phyloP scores from a whole-genome alignment of 1,140 invertebrate genomes.

The Nasonia giraulti region DNA sequence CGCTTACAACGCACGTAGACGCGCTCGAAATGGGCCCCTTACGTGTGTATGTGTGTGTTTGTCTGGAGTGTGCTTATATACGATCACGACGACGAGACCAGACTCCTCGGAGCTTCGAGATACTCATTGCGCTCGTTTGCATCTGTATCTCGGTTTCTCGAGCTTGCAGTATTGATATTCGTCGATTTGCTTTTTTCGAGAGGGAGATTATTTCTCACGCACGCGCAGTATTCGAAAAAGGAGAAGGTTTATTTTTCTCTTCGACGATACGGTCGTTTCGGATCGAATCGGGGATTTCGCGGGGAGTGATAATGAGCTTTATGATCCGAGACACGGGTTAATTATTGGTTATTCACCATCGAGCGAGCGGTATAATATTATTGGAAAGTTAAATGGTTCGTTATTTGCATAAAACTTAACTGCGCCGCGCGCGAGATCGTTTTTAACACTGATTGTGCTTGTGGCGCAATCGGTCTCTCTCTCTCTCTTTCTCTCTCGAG shows the following conservation, averaged over 20 bases:
- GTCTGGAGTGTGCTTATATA: too few species aligned
- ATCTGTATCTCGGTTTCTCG: not conserved
- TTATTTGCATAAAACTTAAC: constrained; percentile 2
- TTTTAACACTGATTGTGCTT: not conserved
- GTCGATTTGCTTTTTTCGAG: too few species aligned
- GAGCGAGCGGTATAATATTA: not conserved
- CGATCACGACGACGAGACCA: not conserved
- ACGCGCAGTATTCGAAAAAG: not conserved
- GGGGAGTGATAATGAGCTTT: not conserved
- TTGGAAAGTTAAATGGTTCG: constrained; percentile 15
- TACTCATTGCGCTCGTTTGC: not conserved
- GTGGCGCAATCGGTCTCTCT: not conserved
- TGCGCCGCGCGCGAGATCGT: not conserved
- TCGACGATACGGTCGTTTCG: too few species aligned
- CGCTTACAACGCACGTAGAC: not conserved
- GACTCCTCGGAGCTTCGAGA: not conserved
- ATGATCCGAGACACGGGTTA: not conserved
- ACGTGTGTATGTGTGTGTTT: not conserved
- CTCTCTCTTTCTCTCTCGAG: not conserved
- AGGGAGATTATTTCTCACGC: too few species aligned
- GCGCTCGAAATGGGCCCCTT: not conserved
- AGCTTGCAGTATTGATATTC: not conserved
- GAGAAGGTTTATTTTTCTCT: too few species aligned
- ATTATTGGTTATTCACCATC: not conserved
- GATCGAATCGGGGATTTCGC: too few species aligned